phyloP scores from a whole-genome alignment of 1,140 invertebrate species.

The Lepidurus arcticus region DNA sequence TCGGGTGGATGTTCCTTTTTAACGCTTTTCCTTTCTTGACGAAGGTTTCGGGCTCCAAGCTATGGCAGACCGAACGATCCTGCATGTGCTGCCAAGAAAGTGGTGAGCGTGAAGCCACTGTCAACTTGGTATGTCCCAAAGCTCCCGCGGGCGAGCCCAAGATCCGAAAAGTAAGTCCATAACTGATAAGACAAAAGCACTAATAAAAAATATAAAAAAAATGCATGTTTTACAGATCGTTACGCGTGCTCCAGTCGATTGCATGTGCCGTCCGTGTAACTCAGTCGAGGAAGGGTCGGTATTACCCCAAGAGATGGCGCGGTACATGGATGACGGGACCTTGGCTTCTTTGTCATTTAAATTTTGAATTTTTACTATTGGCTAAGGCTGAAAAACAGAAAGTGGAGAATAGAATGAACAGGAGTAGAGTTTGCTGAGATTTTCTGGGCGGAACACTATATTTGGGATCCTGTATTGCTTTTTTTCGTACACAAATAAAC shows the following conservation, averaged over 20 bases:
- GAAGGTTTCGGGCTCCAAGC: slow-evolving; percentile 88
- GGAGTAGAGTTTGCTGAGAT: background rate
- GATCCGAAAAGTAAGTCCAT: slow-evolving; percentile 68
- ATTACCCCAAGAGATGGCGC: slow-evolving; percentile 76
- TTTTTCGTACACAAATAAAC: slow-evolving; percentile 22
- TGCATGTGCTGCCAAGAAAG: slow-evolving; percentile 93
- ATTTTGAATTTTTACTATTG: background rate
- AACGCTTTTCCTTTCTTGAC: slow-evolving; percentile 29
- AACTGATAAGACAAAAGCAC: background rate
- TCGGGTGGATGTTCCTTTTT: background rate
- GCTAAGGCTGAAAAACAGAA: background rate
- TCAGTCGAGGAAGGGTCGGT: slow-evolving; percentile 77
- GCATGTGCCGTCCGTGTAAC: slow-evolving; percentile 89
- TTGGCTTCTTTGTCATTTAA: slow-evolving; percentile 39
- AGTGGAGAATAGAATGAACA: background rate
- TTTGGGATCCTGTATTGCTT: slow-evolving; percentile 10
- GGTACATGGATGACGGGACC: slow-evolving; percentile 72
- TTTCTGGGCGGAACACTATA: background rate
- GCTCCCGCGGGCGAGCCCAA: slow-evolving; percentile 76
- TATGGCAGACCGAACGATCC: slow-evolving; percentile 91
- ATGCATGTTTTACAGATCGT: slow-evolving; percentile 55
- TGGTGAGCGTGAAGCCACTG: slow-evolving; percentile 80
- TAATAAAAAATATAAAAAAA: slow-evolving; percentile 26
- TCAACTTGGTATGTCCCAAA: slow-evolving; percentile 81
- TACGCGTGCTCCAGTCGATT: slow-evolving; percentile 75